These are phyloP conservation scores for Conus canariensis DNA, from an alignment of 2,888 invertebrate species.

Conservation along the genomic window DNA sequence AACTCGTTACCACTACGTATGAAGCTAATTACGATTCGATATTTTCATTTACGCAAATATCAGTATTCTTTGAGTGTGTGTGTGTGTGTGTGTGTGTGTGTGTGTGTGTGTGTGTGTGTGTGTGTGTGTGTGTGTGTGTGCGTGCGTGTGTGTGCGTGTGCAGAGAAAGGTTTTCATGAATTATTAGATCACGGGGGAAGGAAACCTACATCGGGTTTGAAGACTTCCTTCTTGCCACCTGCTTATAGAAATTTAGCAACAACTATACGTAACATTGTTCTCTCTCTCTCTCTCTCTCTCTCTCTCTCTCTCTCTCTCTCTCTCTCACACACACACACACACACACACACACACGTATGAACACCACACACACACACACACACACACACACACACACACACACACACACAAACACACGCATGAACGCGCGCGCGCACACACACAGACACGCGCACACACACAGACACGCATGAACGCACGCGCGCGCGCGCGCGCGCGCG, in stretches of 20 bases:
- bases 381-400: background rate
- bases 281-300: too few relatives aligned
- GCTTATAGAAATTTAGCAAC: too few relatives aligned
- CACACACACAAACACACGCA: too few relatives aligned
- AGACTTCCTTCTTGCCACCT: too few relatives aligned
- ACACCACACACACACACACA: background rate
- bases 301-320: too few relatives aligned
- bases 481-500: background rate
- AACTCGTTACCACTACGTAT: too few relatives aligned
- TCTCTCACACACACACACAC: too few relatives aligned
- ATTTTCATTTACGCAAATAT: too few relatives aligned
- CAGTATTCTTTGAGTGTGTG: background rate
- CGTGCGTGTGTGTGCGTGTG: slow-evolving; percentile 6
- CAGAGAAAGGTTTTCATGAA: background rate
- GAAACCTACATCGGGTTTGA: too few relatives aligned
- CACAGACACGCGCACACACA: background rate
- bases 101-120: slow-evolving; percentile 12
- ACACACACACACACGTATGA: too few relatives aligned
- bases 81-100: slow-evolving; percentile 11
- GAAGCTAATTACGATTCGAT: too few relatives aligned
- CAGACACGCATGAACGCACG: background rate
- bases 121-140: slow-evolving; percentile 7
- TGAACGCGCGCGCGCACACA: background rate
- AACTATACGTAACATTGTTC: background rate
- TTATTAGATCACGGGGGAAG: too few relatives aligned